These are phyloP conservation scores for Pycnonotus jocosus DNA, from an alignment of 2,113 vertebrate genomes.

Conservation along the genomic window DNA sequence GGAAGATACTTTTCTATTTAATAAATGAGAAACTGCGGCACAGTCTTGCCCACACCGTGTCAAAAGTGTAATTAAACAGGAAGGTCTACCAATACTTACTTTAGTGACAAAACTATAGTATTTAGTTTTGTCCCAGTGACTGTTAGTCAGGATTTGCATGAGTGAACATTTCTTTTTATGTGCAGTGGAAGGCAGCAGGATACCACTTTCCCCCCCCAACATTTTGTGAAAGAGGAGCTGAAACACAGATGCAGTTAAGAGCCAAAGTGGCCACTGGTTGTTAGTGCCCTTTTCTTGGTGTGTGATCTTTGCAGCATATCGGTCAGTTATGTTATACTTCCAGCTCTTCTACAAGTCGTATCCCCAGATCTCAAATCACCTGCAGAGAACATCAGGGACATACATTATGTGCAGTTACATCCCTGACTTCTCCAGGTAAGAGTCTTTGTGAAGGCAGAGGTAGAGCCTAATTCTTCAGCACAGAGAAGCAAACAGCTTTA, in stretches of 20 bases:
- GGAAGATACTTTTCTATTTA: background rate
- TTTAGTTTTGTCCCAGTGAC: background rate
- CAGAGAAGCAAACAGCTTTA: background rate
- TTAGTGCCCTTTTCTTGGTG: background rate
- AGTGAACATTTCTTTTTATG: background rate
- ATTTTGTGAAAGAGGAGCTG: background rate
- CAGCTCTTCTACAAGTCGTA: background rate
- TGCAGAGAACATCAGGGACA: background rate
- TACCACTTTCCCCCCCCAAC: rapidly evolving
- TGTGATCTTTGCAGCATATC: background rate
- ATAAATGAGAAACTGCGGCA: background rate
- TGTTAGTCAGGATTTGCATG: background rate
- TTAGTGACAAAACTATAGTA: background rate
- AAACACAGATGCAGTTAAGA: background rate
- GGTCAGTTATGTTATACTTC: background rate
- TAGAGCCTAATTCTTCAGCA: background rate
- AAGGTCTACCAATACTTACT: background rate
- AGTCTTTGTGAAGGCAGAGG: background rate
- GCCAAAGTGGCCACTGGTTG: background rate
- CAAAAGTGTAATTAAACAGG: background rate
- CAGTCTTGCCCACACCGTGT: background rate
- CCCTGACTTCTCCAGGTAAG: background rate
- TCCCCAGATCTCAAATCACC: background rate
- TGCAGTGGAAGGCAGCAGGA: background rate
- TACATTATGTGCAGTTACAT: background rate